A percentile compares a stretch with the other conserved stretches of the same genome.
phyloP scores from a whole-genome alignment of 2,888 invertebrate species.

The Cheilosia vernalis region DNA sequence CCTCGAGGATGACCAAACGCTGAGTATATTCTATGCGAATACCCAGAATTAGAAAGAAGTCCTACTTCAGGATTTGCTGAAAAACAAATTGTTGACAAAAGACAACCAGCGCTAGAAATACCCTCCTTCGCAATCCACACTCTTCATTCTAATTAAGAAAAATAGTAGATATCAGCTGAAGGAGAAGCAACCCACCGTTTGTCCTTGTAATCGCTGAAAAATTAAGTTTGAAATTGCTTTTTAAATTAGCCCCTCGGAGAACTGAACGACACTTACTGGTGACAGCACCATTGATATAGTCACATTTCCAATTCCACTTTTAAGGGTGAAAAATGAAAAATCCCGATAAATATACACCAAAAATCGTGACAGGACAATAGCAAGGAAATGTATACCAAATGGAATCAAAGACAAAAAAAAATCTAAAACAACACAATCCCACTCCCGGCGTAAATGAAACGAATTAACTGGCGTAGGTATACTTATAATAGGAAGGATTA shows the following conservation, averaged over 20 bases:
- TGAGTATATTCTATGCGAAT: too few species aligned
- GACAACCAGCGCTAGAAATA: too few species aligned
- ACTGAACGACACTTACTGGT: conserved; percentile 12
- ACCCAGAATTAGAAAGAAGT: too few species aligned
- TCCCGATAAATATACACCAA: conserved; percentile 32
- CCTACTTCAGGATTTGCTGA: too few species aligned
- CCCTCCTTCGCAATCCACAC: not conserved
- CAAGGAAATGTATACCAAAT: conserved; percentile 6
- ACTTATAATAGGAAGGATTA: conserved; percentile 72
- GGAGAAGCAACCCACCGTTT: conserved; percentile 76
- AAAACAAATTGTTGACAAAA: too few species aligned
- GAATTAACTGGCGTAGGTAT: conserved; percentile 62
- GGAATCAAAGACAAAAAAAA: conserved; percentile 7
- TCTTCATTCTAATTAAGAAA: conserved; percentile 52
- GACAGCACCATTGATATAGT: not conserved
- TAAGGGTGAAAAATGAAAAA: conserved; percentile 14
- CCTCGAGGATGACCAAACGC: too few species aligned
- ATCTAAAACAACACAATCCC: conserved; percentile 55
- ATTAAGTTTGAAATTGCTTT: conserved; percentile 83
- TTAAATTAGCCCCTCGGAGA: conserved; percentile 79
- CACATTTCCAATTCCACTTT: conserved; percentile 36
- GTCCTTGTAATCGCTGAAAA: conserved; percentile 81
- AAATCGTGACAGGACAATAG: conserved; percentile 32
- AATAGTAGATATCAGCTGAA: conserved; percentile 13
- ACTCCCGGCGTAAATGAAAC: conserved; percentile 51